Evolutionary conservation across 1,140 invertebrate genomes (phyloP).

Genomic region (Sminthurinus signatus): DNA sequence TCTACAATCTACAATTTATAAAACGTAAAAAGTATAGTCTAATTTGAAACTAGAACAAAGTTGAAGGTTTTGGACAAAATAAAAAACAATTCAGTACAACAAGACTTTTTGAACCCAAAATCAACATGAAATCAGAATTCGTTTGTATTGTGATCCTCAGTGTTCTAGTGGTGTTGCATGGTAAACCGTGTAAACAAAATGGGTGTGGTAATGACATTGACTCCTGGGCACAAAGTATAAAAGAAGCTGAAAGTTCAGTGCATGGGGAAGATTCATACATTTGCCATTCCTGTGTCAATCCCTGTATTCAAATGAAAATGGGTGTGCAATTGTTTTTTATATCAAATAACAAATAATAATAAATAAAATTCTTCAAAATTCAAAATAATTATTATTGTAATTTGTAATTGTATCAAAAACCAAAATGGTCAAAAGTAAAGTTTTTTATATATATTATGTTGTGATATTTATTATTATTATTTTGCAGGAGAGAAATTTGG

Average conservation of each 20-base stretch:
- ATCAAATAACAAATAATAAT: no score
- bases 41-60: no score
- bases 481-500: conserved; percentile 1
- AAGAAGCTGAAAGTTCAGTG: conserved; percentile 6
- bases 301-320: conserved; percentile 1
- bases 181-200: not conserved
- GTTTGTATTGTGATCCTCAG: no score
- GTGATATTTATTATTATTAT: not conserved
- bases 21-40: no score
- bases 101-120: no score
- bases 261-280: conserved; percentile 6
- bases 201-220: conserved; percentile 5
- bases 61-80: no score
- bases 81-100: no score
- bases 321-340: not conserved
- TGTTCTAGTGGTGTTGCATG: not conserved
- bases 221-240: not conserved
- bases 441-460: no score
- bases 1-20: no score
- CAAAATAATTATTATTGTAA: not conserved
- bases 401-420: not conserved
- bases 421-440: no score
- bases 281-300: conserved; percentile 13
- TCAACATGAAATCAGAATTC: no score
- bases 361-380: no score